Conservation (phyloP, 2,797 vertebrate species). For the Anguilla obscura region DNA sequence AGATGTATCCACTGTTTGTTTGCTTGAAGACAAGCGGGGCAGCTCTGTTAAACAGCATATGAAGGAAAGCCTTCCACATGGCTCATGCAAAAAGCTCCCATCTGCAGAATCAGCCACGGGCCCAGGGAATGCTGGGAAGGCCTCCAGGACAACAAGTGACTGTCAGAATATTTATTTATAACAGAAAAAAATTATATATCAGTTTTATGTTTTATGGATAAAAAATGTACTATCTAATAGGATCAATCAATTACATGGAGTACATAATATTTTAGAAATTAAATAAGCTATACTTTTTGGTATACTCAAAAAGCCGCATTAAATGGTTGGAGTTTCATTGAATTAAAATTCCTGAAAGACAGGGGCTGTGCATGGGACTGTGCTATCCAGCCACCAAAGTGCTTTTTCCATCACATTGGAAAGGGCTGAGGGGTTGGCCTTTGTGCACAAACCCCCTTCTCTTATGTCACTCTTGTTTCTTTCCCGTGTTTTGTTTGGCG, state of each 20-base stretch:
- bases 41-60: slow-evolving; percentile 68
- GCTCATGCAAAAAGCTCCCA: slow-evolving; percentile 56
- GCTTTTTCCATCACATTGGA: background rate
- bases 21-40: slow-evolving; percentile 42
- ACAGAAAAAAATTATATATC: background rate
- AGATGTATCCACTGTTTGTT: slow-evolving; percentile 25
- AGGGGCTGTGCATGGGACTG: background rate
- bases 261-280: background rate
- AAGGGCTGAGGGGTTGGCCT: background rate
- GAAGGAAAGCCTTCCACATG: slow-evolving; percentile 65
- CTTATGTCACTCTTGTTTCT: background rate
- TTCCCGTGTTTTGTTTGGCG: slow-evolving; percentile 1
- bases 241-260: background rate
- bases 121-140: slow-evolving; percentile 66
- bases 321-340: background rate
- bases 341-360: background rate
- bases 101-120: slow-evolving; percentile 50
- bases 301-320: background rate
- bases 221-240: slow-evolving; percentile 5
- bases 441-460: background rate
- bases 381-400: background rate
- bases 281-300: background rate
- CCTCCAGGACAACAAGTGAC: slow-evolving; percentile 54
- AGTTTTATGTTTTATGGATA: background rate
- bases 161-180: slow-evolving; percentile 65